A percentile compares a stretch with the other conserved stretches of the same genome.
Conservation (phyloP, 2,797 vertebrate genomes). For the Syngnathus rostellatus region DNA sequence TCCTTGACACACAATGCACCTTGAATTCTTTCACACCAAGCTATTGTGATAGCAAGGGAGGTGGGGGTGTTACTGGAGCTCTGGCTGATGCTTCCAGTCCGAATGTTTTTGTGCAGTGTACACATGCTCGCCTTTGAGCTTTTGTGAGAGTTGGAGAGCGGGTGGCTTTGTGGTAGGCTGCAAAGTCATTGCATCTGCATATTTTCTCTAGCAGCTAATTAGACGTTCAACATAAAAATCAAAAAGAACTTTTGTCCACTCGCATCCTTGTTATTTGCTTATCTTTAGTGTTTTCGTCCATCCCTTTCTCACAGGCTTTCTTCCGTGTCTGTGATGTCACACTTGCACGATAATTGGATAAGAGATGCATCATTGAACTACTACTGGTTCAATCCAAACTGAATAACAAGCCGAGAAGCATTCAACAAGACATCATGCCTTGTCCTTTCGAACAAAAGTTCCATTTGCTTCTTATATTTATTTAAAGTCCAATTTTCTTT, state of each 20-base stretch:
- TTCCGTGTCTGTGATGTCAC: slow-evolving; percentile 60
- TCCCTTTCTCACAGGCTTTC: slow-evolving; percentile 50
- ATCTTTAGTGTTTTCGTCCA: slow-evolving; percentile 43
- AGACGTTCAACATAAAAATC: slow-evolving; percentile 35
- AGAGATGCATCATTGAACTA: slow-evolving; percentile 6
- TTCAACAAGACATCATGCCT: neutral
- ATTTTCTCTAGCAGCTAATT: slow-evolving; percentile 61
- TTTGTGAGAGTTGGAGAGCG: slow-evolving; percentile 33
- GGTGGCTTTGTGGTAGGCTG: slow-evolving; percentile 47
- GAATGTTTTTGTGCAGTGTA: slow-evolving; percentile 12
- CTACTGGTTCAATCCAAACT: neutral
- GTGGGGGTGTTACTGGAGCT: slow-evolving; percentile 16
- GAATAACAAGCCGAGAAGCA: neutral
- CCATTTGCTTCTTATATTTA: neutral
- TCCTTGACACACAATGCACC: slow-evolving; percentile 23
- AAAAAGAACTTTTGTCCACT: slow-evolving; percentile 60
- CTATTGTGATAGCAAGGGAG: slow-evolving; percentile 19
- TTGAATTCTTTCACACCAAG: slow-evolving; percentile 4
- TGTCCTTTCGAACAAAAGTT: neutral
- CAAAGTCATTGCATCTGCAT: slow-evolving; percentile 55
- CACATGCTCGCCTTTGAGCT: slow-evolving; percentile 25
- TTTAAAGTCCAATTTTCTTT: neutral
- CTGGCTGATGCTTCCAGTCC: slow-evolving; percentile 4
- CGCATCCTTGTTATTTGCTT: slow-evolving; percentile 68
- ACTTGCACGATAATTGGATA: slow-evolving; percentile 67